Evolutionary conservation across 2,113 vertebrate genomes (phyloP), one percentile per base, ranked within the genome.

Genomic region (Protobothrops flavoviridis): DNA sequence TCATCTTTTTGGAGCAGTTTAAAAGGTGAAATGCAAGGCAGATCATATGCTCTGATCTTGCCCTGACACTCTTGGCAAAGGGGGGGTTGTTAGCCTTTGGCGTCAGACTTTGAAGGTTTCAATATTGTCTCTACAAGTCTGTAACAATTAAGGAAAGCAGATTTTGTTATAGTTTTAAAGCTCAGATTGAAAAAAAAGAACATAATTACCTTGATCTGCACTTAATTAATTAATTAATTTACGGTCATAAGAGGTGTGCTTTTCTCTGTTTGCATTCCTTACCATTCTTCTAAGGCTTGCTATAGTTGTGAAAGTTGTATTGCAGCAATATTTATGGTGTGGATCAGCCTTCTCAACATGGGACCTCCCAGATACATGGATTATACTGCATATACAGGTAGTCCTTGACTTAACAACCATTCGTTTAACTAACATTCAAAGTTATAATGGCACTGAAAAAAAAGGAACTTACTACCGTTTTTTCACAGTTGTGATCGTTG

Each of bases 21-120:
- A 64, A 90, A 90, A 96, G 90, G 50, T 94, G 95, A 91, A 93
- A 89, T 21, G 74, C 89, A 55, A 61, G 50, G 15, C 93, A 55
- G 85, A n/a, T 13, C 53, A 45, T n/a, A 17, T 57, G 17, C 39
- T 81, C 24, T 89, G 61, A 56, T 85, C n/a, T 59, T 85, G 52
- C 20, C 48, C 11, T 89, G 61, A 89, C 33, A 48, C 5, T n/a
- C 87, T 89, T 85, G 26, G 53, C 64, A 89, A 87, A 33, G 45
- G 52, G 1, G 1, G 26, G 61, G 11, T 26, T 29, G 85, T 88
- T 33, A 64, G 91, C 29, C 45, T 52, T 88, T 88, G 59, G 52
- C 52, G 0, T 61, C 13, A 61, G 20, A 52, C 21, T 33, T 90
- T 90, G 88, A 90, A 93, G n/a, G 15, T 26, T 90, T 45, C 23